Base-by-base conservation (phyloP, 2,113 vertebrate species). In the Odobenus rosmarus region DNA sequence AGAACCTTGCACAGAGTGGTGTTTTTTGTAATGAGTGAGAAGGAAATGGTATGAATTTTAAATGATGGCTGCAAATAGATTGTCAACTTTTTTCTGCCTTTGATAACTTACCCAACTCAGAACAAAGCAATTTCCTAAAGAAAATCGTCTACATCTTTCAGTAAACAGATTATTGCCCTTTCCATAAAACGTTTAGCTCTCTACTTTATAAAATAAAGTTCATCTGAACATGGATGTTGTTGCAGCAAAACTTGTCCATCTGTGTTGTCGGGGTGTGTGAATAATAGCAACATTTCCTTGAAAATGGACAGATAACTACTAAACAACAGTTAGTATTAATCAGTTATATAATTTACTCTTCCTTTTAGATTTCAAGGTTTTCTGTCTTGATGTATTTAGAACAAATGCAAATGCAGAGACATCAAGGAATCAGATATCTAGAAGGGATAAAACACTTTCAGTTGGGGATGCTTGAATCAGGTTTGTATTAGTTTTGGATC, bases 121-220 rank as follows among this genome's bases (percentile, higher is more conserved):
- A 91, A 86, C 24, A 95, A 92, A 87, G 39, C 55, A 61, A 82
- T 76, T 93, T 80, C 57, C 36, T 55, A 76, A 88, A 62, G 61
- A 86, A 28, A 87, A 84, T 64, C 14, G 24, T 49, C 4, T 88
- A 4, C 1, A 62, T 92, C 5, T 95, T 96, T 95, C 14, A 80
- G 23, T 83, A 90, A 95, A 72, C 7, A 64, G 21, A 84, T 82
- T 76, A n/a, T 86, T 51, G 42, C 76, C 93, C 92, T 97, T 94
- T 97, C 88, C 93, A 96, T 92, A 82, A 98, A 96, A 98, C 93
- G 77, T 98, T 96, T 88, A 98, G 80, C 59, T 98, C 79, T 77
- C 81, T 97, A 88, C 88, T 96, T 97, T 98, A 97, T 98, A 96
- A 98, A 98, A 96, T 95, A 98, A 99, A 98, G 90, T 96, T 98